These are phyloP conservation scores for Chelidonichthys spinosus DNA, from an alignment of 2,797 vertebrate genomes.

Conservation along the genomic window DNA sequence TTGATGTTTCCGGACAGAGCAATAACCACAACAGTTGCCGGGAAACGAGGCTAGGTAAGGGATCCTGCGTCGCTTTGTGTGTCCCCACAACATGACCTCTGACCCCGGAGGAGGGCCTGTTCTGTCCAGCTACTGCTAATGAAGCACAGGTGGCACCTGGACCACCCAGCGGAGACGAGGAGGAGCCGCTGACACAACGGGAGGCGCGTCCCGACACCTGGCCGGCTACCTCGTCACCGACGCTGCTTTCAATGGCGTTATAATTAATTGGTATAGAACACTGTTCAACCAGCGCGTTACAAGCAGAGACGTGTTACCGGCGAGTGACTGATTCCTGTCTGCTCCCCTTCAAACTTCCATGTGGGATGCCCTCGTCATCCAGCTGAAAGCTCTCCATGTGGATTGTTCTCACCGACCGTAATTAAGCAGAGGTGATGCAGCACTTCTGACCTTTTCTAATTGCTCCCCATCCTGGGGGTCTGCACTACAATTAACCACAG, in stretches of 20 bases:
- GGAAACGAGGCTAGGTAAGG: constrained; percentile 36
- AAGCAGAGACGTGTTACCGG: constrained; percentile 11
- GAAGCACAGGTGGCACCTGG: constrained; percentile 43
- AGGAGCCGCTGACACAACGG: constrained; percentile 10
- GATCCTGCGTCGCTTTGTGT: constrained; percentile 6
- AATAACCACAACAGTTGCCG: constrained; percentile 66
- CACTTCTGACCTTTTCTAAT: constrained; percentile 75
- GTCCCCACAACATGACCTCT: constrained; percentile 52
- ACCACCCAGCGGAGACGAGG: constrained; percentile 24
- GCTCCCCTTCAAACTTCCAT: constrained; percentile 28
- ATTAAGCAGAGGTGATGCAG: constrained; percentile 73
- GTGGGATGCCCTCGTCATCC: constrained; percentile 40
- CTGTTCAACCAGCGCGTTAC: neutral
- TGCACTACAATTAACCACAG: constrained; percentile 71
- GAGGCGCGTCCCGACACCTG: constrained; percentile 28
- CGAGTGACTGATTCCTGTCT: constrained; percentile 38
- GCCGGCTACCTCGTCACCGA: neutral
- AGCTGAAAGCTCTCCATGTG: constrained; percentile 62
- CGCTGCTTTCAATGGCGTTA: neutral
- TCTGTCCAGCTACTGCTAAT: constrained; percentile 25
- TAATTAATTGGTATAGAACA: constrained; percentile 4
- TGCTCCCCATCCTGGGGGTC: constrained; percentile 58
- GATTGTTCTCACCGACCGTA: constrained; percentile 69
- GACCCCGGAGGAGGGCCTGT: constrained; percentile 39
- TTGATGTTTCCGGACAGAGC: constrained; percentile 35